Evolutionary conservation across 2,888 invertebrate genomes (phyloP), one percentile per base, ranked within the genome.

Genomic region (Coenonympha arcania): DNA sequence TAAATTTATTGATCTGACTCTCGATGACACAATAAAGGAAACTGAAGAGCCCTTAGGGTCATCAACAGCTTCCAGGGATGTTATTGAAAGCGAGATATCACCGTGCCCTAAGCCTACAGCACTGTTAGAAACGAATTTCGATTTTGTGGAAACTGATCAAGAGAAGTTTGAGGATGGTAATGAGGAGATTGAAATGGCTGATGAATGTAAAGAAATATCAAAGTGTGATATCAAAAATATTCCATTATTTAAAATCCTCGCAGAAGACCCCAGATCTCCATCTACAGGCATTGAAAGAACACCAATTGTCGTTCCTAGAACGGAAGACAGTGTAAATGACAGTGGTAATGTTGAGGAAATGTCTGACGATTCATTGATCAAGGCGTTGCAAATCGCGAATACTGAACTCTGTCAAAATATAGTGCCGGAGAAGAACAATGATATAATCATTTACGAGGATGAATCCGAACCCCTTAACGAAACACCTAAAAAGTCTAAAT

Each of bases 91-190:
- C 47, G 67, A 79, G 59, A 77, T 72, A 42, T 73, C 66, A 56
- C 65, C 57, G 56, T 64, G 67, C 49, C 71, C 73, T 34, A 85
- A 85, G 53, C 79, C 83, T 34, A 76, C 76, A 18, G 77, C 76
- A 33, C 68, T 90, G 28, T 69, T 90, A 54, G 90, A 90, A 76
- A 90, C 90, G 13, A 89, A 90, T 69, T 87, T 90, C 73, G 90
- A 90, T 60, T 90, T 79, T 74, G 68, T 87, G 24, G 89, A 89
- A 67, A 58, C 40, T 57, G 65, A 68, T 33, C 57, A 58, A 59
- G 70, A 76, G 8, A 67, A 63, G 54, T 63, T 66, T 63, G 68
- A 71, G 57, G 71, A 74, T 40, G 73, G 62, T 58, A 62, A 66
- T 56, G 67, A 66, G 18, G 61, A 54, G 52, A 44, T 55, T 13